Evolutionary conservation across 1,140 invertebrate genomes (phyloP).

Genomic region (Myzus persicae): DNA sequence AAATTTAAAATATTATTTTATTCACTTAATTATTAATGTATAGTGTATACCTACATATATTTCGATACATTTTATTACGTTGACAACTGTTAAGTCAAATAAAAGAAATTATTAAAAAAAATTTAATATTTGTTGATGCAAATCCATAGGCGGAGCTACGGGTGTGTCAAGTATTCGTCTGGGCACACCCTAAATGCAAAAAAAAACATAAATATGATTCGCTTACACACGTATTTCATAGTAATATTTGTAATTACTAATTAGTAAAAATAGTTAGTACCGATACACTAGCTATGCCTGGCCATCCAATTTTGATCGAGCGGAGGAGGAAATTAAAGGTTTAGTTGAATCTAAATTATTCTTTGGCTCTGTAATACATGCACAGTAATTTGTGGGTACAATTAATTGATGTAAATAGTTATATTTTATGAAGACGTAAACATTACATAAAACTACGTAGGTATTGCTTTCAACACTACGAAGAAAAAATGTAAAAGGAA

Average conservation of each 20-base stretch:
- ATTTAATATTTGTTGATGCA: background rate
- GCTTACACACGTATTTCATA: background rate
- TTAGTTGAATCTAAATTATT: background rate
- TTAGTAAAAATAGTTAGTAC: no score
- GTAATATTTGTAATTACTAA: background rate
- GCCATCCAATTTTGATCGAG: background rate
- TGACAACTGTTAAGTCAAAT: background rate
- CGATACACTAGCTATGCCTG: background rate
- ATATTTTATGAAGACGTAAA: no score
- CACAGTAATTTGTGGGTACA: background rate
- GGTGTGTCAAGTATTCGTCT: background rate
- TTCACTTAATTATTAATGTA: background rate
- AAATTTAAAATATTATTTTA: background rate
- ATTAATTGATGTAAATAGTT: background rate
- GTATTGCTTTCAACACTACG: background rate
- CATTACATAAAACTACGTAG: no score
- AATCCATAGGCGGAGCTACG: constrained; percentile 6
- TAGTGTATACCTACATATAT: background rate
- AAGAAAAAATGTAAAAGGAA: background rate
- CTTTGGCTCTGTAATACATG: background rate
- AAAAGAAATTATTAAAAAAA: background rate
- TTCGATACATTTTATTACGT: background rate
- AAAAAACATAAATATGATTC: background rate
- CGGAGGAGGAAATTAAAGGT: background rate
- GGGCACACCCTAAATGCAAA: background rate